A percentile compares a stretch with the other conserved stretches of the same genome.
Conservation (phyloP, 2,888 invertebrate genomes). For the Boloria euphrosyne region DNA sequence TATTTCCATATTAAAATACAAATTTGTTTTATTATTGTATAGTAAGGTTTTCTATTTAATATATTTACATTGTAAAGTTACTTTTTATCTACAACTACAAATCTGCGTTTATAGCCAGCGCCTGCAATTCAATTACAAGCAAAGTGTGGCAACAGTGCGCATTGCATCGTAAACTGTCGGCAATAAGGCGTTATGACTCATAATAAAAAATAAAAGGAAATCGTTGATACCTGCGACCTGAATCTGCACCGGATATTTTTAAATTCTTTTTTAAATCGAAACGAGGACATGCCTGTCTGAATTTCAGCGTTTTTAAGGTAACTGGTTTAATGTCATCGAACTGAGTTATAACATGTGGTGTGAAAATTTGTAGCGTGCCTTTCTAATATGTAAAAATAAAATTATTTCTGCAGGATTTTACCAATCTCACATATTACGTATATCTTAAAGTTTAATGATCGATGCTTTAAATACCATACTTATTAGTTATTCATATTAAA, state of each 20-base stretch:
- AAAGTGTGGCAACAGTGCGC: conserved; percentile 71
- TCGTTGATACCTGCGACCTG: conserved; percentile 55
- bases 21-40: background rate
- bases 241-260: conserved; percentile 48
- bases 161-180: conserved; percentile 70
- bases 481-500: too few species aligned
- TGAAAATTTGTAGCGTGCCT: conserved; percentile 4
- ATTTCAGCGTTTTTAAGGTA: conserved; percentile 24
- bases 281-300: conserved; percentile 30
- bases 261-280: conserved; percentile 36
- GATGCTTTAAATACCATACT: too few species aligned
- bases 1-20: too few species aligned
- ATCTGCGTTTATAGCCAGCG: conserved; percentile 50
- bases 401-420: background rate
- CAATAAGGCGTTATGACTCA: conserved; percentile 70
- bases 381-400: background rate
- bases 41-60: background rate
- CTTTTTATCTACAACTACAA: conserved; percentile 6
- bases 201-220: conserved; percentile 56
- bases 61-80: conserved; percentile 8
- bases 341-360: conserved; percentile 11
- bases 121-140: conserved; percentile 77
- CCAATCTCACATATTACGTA: too few species aligned
- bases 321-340: conserved; percentile 23
- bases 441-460: too few species aligned